Percentiles rank a stretch among this genome's conserved stretches.
phyloP scores from a whole-genome alignment of 2,888 invertebrate genomes.

The Adelphocoris suturalis region DNA sequence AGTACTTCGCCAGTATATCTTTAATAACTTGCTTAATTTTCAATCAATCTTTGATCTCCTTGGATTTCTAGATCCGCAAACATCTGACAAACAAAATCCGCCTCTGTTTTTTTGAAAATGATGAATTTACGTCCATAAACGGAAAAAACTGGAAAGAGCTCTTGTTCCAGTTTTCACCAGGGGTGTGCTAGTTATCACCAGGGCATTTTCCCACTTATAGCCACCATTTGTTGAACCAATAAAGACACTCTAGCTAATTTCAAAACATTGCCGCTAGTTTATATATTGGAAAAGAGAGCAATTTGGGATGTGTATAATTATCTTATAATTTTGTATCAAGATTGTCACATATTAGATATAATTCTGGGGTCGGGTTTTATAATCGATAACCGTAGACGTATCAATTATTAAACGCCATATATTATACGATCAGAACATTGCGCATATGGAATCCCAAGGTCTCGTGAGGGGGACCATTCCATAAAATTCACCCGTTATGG shows the following conservation, averaged over 20 bases:
- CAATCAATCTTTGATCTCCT: neutral
- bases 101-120: neutral
- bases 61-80: no score
- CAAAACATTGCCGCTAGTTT: neutral
- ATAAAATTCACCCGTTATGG: no score
- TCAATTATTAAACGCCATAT: no score
- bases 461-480: no score
- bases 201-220: constrained; percentile 6
- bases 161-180: neutral
- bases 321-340: no score
- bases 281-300: neutral
- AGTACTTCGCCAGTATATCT: constrained; percentile 12
- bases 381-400: no score
- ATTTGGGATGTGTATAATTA: no score
- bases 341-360: no score
- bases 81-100: no score
- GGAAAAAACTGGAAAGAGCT: neutral
- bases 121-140: neutral
- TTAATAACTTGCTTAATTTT: neutral
- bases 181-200: neutral
- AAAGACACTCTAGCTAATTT: neutral
- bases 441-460: no score
- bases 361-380: no score
- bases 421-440: no score
- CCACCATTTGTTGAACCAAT: neutral